phyloP scores from a whole-genome alignment of 30 jellyfish, hydroid and myxozoan species.

The Cassiopea xamachana region DNA sequence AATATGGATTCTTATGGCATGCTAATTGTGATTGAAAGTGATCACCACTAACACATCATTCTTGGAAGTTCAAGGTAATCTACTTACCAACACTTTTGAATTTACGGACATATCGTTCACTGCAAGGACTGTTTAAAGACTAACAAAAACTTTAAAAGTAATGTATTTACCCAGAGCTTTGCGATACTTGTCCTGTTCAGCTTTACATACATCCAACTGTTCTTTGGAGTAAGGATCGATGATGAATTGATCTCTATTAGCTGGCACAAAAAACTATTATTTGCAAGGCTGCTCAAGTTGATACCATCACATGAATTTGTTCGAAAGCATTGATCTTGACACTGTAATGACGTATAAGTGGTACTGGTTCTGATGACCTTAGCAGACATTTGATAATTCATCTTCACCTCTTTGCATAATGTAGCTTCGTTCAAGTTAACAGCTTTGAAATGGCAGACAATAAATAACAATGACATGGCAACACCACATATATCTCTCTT shows the following conservation, averaged over 20 bases:
- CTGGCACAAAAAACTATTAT: neutral
- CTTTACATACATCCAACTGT: neutral
- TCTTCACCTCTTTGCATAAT: neutral
- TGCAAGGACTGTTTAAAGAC: too few species aligned
- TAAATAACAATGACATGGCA: neutral
- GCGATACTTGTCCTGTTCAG: neutral
- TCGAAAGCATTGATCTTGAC: conserved; percentile 27
- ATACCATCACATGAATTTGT: conserved; percentile 11
- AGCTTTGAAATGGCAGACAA: neutral
- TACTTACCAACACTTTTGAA: too few species aligned
- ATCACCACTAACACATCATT: too few species aligned
- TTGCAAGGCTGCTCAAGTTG: neutral
- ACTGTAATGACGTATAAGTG: conserved; percentile 13
- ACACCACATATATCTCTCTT: neutral
- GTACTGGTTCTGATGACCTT: neutral
- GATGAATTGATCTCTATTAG: neutral
- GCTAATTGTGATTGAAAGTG: too few species aligned
- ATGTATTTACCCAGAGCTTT: conserved; percentile 15
- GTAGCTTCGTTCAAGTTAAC: neutral
- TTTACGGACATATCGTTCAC: too few species aligned
- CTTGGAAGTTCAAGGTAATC: too few species aligned
- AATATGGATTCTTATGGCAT: too few species aligned
- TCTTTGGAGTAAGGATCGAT: neutral
- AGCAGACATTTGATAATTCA: neutral
- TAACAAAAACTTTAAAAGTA: neutral